Conservation (phyloP, 2,888 invertebrate genomes). For the Drosophila histrio region DNA sequence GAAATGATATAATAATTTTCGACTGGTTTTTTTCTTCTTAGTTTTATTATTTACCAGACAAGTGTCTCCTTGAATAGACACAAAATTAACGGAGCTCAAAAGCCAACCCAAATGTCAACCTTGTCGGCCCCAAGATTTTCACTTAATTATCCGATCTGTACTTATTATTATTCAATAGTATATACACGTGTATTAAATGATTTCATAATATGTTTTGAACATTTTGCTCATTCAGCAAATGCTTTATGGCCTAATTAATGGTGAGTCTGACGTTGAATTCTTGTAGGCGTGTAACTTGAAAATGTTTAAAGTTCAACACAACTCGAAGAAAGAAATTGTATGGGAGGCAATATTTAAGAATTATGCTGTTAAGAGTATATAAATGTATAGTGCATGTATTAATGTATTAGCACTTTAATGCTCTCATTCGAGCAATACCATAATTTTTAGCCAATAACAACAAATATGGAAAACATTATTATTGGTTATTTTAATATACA, state of each 20-base stretch:
- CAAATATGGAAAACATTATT: constrained; percentile 57
- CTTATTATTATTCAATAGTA: not conserved
- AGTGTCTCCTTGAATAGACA: constrained; percentile 45
- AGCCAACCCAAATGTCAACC: constrained; percentile 28
- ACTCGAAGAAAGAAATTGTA: constrained; percentile 5
- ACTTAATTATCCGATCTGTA: not conserved
- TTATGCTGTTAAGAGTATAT: not conserved
- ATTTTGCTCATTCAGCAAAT: constrained; percentile 18
- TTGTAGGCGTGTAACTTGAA: constrained; percentile 4
- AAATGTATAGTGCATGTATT: not conserved
- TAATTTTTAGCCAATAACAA: constrained; percentile 37
- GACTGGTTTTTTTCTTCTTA: constrained; percentile 25
- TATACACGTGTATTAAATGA: not conserved
- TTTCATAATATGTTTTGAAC: constrained; percentile 14
- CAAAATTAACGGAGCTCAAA: constrained; percentile 48
- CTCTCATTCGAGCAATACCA: constrained; percentile 29
- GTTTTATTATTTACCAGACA: constrained; percentile 18
- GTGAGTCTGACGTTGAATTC: constrained; percentile 21
- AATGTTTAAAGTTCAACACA: constrained; percentile 23
- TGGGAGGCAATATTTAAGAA: constrained; percentile 29
- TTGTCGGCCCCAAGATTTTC: constrained; percentile 34
- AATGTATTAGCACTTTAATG: constrained; percentile 13
- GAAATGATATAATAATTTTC: constrained; percentile 48
- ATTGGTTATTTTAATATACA: constrained; percentile 49
- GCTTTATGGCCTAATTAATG: not conserved